Percentiles rank a stretch among this genome's conserved stretches.
These are phyloP conservation scores for Spongia lamella DNA, from an alignment of 37 sponge, comb jelly and placozoan genomes.

Conservation along the genomic window DNA sequence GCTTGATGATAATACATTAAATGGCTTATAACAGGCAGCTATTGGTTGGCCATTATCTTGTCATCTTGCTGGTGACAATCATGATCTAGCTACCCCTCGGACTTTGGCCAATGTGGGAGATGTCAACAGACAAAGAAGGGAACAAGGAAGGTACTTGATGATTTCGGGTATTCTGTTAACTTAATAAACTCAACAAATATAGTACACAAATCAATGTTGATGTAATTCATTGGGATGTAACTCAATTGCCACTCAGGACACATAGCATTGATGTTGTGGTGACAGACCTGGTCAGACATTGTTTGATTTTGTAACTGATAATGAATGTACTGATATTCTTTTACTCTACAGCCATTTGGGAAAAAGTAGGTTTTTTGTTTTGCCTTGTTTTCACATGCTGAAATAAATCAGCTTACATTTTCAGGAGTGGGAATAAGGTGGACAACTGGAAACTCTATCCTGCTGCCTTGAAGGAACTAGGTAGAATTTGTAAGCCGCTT, in stretches of 20 bases:
- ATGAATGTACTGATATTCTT: neutral
- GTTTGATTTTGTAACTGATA: neutral
- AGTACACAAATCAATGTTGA: constrained; percentile 5
- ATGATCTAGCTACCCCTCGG: constrained; percentile 39
- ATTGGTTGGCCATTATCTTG: constrained; percentile 51
- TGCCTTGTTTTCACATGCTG: neutral
- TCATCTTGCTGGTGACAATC: constrained; percentile 63
- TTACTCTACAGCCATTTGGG: constrained; percentile 64
- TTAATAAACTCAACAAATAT: too few relatives aligned
- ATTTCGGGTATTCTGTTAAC: too few relatives aligned
- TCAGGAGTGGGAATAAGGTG: constrained; percentile 51
- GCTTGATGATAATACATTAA: too few relatives aligned
- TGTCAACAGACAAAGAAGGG: neutral
- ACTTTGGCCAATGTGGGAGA: constrained; percentile 38
- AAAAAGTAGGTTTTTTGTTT: constrained; percentile 39
- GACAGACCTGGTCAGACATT: constrained; percentile 59
- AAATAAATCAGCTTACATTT: neutral
- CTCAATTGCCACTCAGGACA: constrained; percentile 45
- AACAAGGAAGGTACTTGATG: constrained; percentile 6
- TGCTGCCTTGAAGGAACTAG: constrained; percentile 53
- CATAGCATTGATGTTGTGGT: constrained; percentile 67
- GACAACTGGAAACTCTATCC: constrained; percentile 66
- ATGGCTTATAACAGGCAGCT: constrained; percentile 19
- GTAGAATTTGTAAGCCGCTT: constrained; percentile 43
- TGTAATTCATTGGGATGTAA: constrained; percentile 62